These are phyloP conservation scores for Sarcophaga caerulescens DNA, from an alignment of 2,888 invertebrate genomes.

Conservation along the genomic window DNA sequence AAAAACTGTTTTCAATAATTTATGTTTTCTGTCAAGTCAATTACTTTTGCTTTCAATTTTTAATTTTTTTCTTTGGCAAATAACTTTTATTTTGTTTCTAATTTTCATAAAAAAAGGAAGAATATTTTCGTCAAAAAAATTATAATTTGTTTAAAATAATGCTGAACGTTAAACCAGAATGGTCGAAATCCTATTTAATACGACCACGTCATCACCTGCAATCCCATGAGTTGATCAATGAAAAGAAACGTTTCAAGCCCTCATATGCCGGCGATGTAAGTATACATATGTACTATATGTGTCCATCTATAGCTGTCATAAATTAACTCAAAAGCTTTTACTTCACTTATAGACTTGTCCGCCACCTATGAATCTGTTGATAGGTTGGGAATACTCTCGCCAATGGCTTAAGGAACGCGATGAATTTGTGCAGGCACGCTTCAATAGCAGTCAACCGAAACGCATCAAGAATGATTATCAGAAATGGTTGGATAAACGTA, in stretches of 20 bases:
- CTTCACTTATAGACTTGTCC: conserved; percentile 63
- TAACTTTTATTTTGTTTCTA: no score
- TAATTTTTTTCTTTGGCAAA: no score
- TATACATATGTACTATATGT: neutral
- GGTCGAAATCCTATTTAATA: conserved; percentile 70
- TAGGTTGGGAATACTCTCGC: conserved; percentile 73
- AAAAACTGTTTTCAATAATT: no score
- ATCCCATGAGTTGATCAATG: conserved; percentile 59
- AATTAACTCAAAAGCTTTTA: neutral
- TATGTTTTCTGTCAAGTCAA: no score
- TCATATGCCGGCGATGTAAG: conserved; percentile 71
- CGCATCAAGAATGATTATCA: conserved; percentile 73
- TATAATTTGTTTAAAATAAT: neutral
- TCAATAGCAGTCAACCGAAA: conserved; percentile 63
- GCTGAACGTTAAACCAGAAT: conserved; percentile 58
- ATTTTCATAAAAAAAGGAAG: no score
- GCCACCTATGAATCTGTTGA: conserved; percentile 66
- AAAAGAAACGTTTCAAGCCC: conserved; percentile 63
- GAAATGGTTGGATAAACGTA: conserved; percentile 73
- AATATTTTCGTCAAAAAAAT: no score
- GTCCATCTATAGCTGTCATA: no score
- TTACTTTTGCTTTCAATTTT: no score
- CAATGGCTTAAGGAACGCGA: conserved; percentile 73
- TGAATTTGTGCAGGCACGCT: conserved; percentile 52
- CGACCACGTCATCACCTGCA: conserved; percentile 70